Evolutionary conservation across 2,888 invertebrate species (phyloP).

Genomic region (Orchestes rusci): DNA sequence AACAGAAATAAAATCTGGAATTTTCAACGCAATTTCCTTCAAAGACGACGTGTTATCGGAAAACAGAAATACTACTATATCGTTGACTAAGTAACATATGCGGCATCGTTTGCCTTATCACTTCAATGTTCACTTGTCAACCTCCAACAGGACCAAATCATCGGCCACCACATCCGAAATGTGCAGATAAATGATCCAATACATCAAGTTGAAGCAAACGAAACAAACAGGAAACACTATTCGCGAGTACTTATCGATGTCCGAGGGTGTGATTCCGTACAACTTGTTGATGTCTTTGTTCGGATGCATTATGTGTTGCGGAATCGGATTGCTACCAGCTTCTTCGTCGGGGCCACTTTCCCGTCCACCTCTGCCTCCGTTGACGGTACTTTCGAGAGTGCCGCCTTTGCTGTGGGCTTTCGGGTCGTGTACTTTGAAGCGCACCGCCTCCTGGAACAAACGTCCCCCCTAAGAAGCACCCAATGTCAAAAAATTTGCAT

Average conservation of each 20-base stretch:
- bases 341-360: conserved; percentile 58
- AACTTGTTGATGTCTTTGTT: conserved; percentile 90
- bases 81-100: no score
- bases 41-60: no score
- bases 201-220: conserved; percentile 97
- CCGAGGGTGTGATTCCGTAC: conserved; percentile 89
- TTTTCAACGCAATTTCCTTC: no score
- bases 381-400: conserved; percentile 84
- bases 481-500: no score
- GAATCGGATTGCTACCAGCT: conserved; percentile 53
- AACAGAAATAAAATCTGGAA: no score
- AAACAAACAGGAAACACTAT: conserved; percentile 93
- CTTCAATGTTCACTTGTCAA: conserved; percentile 51
- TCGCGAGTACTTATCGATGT: conserved; percentile 98
- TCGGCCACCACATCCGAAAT: conserved; percentile 94
- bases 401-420: conserved; percentile 91
- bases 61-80: background rate
- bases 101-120: background rate
- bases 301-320: conserved; percentile 75
- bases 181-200: conserved; percentile 95
- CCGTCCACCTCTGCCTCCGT: conserved; percentile 64
- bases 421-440: conserved; percentile 91
- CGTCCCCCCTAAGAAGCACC: conserved; percentile 57
- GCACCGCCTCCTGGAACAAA: conserved; percentile 78
- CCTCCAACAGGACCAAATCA: conserved; percentile 76